Evolutionary conservation across 2,797 vertebrate species (phyloP), one percentile per base, ranked within the genome.

Genomic region (Trachurus trachurus): DNA sequence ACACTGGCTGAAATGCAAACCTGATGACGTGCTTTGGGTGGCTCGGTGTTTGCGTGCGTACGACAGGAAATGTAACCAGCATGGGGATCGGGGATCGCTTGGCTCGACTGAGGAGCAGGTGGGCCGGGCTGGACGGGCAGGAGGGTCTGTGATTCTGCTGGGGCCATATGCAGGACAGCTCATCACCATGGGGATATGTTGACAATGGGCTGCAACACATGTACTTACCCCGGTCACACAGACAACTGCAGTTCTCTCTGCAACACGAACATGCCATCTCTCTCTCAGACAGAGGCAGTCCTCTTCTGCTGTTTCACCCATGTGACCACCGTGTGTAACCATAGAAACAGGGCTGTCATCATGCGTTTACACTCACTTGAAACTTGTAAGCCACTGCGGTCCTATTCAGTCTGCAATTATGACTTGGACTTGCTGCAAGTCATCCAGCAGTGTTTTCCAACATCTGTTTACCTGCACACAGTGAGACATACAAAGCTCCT

Each of bases 41-140:
- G 69, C 56, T 59, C 44, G 17, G 21, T 22, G 61, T 81, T 66
- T 67, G 57, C 21, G 21, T 74, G 58, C 54, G 40, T 78, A 1
- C 9, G 39, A 71, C 85, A 82, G 90, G 87, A 87, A 89, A 42
- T 37, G 66, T 56, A 61, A 69, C 72, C 62, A 79, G 80, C 80
- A 78, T 82, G 81, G 56, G 56, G 47, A 75, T 31, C 2, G 19
- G 68, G 65, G 63, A 76, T 80, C 10, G 44, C 68, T 87, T 85
- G 87, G 86, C 85, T 53, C 59, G 8, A 49, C 56, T 62, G 40
- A 78, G 60, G 74, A 90, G 87, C 91, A 91, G 88, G 88, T 90
- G 88, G 87, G 76, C 62, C 58, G 9, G 54, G 22, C 76, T 78
- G 71, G 66, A 26, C 83, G 86, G 81, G 80, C 73, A 73, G 83